phyloP scores from a whole-genome alignment of 1,140 invertebrate genomes.

The Armadillidium nasatum region DNA sequence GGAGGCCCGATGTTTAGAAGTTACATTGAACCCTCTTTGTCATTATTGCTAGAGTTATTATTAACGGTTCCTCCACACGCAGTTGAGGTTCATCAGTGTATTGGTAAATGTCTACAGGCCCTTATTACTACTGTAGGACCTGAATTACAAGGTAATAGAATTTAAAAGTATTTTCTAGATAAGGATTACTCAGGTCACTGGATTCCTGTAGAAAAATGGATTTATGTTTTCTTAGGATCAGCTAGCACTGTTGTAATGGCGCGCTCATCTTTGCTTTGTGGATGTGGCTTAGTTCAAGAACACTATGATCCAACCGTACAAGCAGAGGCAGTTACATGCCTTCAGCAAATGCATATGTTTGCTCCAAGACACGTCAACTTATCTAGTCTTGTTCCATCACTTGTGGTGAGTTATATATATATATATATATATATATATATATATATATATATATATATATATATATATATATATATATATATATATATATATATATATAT shows the following conservation, averaged over 20 bases:
- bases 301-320: conserved; percentile 84
- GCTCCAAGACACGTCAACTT: conserved; percentile 90
- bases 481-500: conserved; percentile 3
- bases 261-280: conserved; percentile 49
- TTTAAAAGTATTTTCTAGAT: too few species aligned
- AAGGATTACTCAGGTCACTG: too few species aligned
- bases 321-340: conserved; percentile 89
- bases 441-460: neutral
- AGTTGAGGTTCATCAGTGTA: conserved; percentile 89
- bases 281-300: conserved; percentile 87
- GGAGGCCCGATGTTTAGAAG: conserved; percentile 96
- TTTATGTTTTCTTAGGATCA: conserved; percentile 28
- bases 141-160: conserved; percentile 74
- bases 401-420: conserved; percentile 69
- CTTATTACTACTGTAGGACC: conserved; percentile 96
- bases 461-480: conserved; percentile 1
- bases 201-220: too few species aligned
- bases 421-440: neutral
- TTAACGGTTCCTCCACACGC: conserved; percentile 80
- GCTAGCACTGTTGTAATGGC: conserved; percentile 46
- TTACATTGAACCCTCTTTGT: conserved; percentile 91
- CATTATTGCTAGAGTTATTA: conserved; percentile 80
- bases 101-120: conserved; percentile 87
- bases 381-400: conserved; percentile 81
- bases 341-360: conserved; percentile 97